These are phyloP conservation scores for Chymomyza fuscimana DNA, from an alignment of 2,888 invertebrate genomes.

Conservation along the genomic window DNA sequence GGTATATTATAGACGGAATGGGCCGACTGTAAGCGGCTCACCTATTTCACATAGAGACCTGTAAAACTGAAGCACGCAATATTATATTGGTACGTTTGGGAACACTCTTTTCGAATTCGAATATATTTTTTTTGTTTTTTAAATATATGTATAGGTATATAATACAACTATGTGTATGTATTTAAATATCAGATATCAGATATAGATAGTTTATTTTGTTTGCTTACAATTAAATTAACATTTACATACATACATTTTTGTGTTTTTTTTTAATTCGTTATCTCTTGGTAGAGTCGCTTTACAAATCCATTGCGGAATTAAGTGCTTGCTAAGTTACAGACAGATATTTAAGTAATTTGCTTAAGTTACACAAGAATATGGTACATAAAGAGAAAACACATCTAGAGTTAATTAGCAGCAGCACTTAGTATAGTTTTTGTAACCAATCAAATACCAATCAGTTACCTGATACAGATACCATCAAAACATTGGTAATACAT, in stretches of 20 bases:
- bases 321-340: constrained; percentile 38
- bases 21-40: too few relatives aligned
- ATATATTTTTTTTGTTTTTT: constrained; percentile 48
- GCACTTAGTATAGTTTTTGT: constrained; percentile 20
- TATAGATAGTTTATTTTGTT: constrained; percentile 38
- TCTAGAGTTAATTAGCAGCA: constrained; percentile 40
- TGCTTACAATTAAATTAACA: constrained; percentile 68
- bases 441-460: background rate
- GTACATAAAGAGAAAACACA: constrained; percentile 29
- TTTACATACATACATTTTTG: constrained; percentile 60
- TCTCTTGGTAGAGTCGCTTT: constrained; percentile 14
- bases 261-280: constrained; percentile 26
- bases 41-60: background rate
- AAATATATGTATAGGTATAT: constrained; percentile 47
- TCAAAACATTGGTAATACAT: constrained; percentile 1
- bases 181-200: constrained; percentile 43
- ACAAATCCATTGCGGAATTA: constrained; percentile 15
- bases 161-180: constrained; percentile 12
- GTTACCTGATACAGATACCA: background rate
- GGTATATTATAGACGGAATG: too few relatives aligned
- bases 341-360: constrained; percentile 20
- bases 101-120: constrained; percentile 59
- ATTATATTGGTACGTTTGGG: constrained; percentile 65
- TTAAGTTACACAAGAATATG: background rate
- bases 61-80: background rate